Evolutionary conservation across 53 echinoderm and acorn worm species (phyloP).

Genomic region (Holothuria leucospilota): DNA sequence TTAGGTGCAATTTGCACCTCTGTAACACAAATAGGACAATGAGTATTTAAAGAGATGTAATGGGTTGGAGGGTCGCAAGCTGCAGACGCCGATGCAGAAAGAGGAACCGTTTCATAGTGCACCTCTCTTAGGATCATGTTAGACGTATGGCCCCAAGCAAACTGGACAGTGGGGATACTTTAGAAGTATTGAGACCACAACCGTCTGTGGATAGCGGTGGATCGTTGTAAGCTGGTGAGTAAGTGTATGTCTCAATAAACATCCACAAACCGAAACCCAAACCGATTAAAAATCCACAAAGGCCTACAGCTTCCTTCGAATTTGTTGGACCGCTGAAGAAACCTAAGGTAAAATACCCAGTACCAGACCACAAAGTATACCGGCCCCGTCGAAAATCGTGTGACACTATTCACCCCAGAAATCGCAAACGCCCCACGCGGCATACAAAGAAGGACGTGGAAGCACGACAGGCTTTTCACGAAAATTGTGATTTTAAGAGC

Average conservation of each 20-base stretch:
- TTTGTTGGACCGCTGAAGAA: conserved; percentile 40
- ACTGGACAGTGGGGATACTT: neutral
- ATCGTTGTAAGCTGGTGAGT: conserved; percentile 9
- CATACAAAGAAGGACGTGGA: conserved; percentile 36
- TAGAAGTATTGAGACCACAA: conserved; percentile 4
- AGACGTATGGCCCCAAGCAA: neutral
- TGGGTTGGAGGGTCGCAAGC: neutral
- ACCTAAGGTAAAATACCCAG: conserved; percentile 34
- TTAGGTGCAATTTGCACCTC: conserved; percentile 21
- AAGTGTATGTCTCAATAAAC: conserved; percentile 20
- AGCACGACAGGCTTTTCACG: conserved; percentile 13
- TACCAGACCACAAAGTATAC: conserved; percentile 22
- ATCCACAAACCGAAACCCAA: conserved; percentile 34
- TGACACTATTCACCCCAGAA: conserved; percentile 30
- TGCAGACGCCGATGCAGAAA: neutral
- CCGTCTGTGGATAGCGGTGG: conserved; percentile 14
- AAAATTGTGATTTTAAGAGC: conserved; percentile 11
- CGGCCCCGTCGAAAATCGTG: conserved; percentile 24
- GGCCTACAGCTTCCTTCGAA: conserved; percentile 37
- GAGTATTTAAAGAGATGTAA: conserved; percentile 13
- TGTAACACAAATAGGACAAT: conserved; percentile 41
- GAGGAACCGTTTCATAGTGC: neutral
- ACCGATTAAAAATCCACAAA: conserved; percentile 7
- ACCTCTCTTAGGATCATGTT: neutral
- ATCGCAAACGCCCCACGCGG: conserved; percentile 23